Percentiles rank a stretch among this genome's conserved stretches.
These are phyloP conservation scores for Gouania willdenowi DNA, from an alignment of 2,797 vertebrate genomes.

Conservation along the genomic window DNA sequence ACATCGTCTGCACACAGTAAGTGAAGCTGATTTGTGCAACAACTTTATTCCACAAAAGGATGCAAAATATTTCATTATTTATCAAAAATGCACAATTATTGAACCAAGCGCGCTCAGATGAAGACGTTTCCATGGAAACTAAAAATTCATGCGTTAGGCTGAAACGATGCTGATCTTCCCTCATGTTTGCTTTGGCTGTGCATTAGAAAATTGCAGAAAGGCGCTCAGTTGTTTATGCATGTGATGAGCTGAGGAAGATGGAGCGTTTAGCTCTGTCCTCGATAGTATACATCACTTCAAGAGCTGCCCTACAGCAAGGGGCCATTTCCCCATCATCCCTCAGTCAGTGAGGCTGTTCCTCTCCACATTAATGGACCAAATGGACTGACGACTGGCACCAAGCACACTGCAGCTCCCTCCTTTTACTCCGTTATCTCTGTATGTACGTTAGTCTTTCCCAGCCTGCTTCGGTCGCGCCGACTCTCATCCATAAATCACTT, in stretches of 20 bases:
- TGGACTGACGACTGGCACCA: constrained; percentile 56
- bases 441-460: constrained; percentile 7
- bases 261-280: constrained; percentile 43
- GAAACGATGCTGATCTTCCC: not conserved
- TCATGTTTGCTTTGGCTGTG: constrained; percentile 10
- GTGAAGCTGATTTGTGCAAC: too few species aligned
- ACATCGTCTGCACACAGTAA: too few species aligned
- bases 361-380: constrained; percentile 66
- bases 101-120: too few species aligned
- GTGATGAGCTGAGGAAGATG: constrained; percentile 38
- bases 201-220: constrained; percentile 12
- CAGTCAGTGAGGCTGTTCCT: constrained; percentile 62
- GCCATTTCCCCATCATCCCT: constrained; percentile 66
- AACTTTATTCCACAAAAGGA: too few species aligned
- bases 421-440: constrained; percentile 44
- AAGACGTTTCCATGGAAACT: too few species aligned
- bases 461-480: constrained; percentile 1
- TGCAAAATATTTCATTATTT: too few species aligned
- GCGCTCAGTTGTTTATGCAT: constrained; percentile 59
- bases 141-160: not conserved
- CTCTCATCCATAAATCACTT: constrained; percentile 54
- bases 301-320: constrained; percentile 48
- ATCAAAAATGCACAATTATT: too few species aligned
- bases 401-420: constrained; percentile 18
- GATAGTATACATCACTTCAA: constrained; percentile 66